Base-by-base conservation (phyloP, 2,797 vertebrate species). In the Pitangus sulphuratus region DNA sequence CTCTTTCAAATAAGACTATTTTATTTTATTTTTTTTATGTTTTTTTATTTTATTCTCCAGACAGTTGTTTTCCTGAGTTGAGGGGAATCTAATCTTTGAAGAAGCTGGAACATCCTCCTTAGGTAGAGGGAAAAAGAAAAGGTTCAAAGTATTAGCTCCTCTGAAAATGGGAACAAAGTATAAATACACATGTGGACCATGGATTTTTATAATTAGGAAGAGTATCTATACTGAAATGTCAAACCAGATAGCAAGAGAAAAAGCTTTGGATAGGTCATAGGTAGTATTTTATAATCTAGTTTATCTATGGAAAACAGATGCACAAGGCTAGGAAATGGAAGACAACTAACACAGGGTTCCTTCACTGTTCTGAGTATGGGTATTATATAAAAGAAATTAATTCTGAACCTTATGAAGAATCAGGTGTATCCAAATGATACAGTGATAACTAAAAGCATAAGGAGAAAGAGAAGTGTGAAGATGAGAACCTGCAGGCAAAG, bases 81-180 rank as follows among this genome's bases (percentile, higher is more conserved):
- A 44, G 53, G 21, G 3, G 9, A 84, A 65, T 13, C 20, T 78
- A 11, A 42, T 10, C 9, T 39, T 16, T 53, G 42, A 89, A 68
- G 53, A 76, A 68, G 3, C 5, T 65, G 58, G 5, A 58, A 3
- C 13, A 64, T 21, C 24, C 4, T 74, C 16, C 11, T 7, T 75
- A 71, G 20, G 60, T 1, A 80, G 19, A 33, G 15, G 56, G 47
- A 80, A 87, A 71, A 74, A 33, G 3, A 4, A 83, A 57, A 42
- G 3, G 0, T 42, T 5, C 4, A 21, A 21, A 64, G 1, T 8
- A 53, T 44, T 33, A 47, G 3, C 2, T 45, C 11, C 22, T 60
- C 40, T 78, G 50, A 78, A 81, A 82, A 31, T 15, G 5, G 4
- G 16, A 76, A 42, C 2, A 56, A 58, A n/a, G 44, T 35, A 26